Evolutionary conservation across 2,888 invertebrate species (phyloP).

Genomic region (Amblyteles armatorius): DNA sequence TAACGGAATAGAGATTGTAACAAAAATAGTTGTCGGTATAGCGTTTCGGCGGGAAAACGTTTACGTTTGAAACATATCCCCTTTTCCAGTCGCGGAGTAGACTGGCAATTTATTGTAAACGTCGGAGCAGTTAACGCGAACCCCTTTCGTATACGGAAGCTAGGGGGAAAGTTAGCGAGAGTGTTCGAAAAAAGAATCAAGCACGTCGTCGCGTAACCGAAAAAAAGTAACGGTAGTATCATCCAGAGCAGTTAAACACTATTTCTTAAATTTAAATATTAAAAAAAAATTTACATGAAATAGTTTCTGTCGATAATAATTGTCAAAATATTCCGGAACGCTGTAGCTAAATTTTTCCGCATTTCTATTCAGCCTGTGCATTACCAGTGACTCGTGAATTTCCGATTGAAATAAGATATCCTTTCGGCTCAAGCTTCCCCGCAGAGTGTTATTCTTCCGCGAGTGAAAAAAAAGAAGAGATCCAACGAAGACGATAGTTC

Average conservation of each 20-base stretch:
- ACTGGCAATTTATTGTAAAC: constrained; percentile 35
- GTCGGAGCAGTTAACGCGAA: constrained; percentile 35
- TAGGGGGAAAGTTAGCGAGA: not conserved
- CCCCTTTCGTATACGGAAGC: not conserved
- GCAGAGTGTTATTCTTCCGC: not conserved
- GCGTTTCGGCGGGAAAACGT: not conserved
- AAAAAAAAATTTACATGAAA: no score
- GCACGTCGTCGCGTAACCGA: constrained; percentile 10
- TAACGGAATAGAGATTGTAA: not conserved
- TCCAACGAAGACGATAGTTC: not conserved
- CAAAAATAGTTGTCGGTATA: constrained; percentile 36
- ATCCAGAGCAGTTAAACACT: not conserved
- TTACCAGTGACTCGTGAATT: constrained; percentile 3
- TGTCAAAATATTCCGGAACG: no score
- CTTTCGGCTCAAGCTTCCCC: not conserved
- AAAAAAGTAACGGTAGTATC: not conserved
- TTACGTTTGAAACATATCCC: constrained; percentile 29
- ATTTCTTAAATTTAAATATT: no score
- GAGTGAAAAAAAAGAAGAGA: not conserved
- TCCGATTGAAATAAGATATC: constrained; percentile 15
- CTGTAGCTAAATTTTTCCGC: no score
- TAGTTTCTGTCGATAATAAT: no score
- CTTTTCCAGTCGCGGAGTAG: constrained; percentile 31
- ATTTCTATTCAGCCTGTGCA: not conserved
- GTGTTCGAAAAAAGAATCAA: constrained; percentile 10